Evolutionary conservation across 2,888 invertebrate species (phyloP).

Genomic region (Cyrtodaria siliqua): DNA sequence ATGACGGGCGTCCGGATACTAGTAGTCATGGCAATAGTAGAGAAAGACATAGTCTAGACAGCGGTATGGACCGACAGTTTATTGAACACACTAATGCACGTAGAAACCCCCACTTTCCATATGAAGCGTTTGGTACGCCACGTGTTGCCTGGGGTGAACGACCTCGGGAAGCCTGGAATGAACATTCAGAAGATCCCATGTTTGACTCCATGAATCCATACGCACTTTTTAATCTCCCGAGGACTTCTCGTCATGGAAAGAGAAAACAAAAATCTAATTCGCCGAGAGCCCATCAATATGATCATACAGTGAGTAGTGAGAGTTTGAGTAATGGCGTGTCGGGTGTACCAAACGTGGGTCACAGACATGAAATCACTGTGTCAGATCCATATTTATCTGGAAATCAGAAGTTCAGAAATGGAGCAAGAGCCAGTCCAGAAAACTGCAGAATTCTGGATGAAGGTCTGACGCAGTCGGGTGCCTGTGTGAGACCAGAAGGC

Average conservation of each 20-base stretch:
- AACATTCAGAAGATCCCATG: constrained; percentile 49
- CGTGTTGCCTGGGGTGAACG: constrained; percentile 55
- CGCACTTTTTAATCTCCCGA: constrained; percentile 75
- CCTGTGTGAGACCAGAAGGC: background rate
- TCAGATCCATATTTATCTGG: background rate
- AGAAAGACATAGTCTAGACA: background rate
- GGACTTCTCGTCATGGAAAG: constrained; percentile 43
- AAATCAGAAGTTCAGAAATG: background rate
- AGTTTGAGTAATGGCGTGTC: background rate
- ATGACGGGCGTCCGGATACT: constrained; percentile 4
- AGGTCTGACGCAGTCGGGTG: background rate
- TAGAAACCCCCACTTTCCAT: constrained; percentile 54
- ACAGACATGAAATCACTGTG: background rate
- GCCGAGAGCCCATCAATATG: background rate
- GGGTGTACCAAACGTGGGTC: background rate
- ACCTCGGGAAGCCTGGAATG: constrained; percentile 56
- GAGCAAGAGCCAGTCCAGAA: background rate
- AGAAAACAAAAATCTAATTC: constrained; percentile 39
- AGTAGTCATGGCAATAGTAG: background rate
- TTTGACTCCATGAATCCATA: constrained; percentile 75
- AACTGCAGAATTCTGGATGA: background rate
- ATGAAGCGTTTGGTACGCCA: constrained; percentile 47
- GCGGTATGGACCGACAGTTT: background rate
- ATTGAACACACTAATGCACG: background rate
- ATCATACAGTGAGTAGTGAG: background rate